Evolutionary conservation across 2,113 vertebrate genomes (phyloP).

Genomic region (Engraulis encrasicolus): DNA sequence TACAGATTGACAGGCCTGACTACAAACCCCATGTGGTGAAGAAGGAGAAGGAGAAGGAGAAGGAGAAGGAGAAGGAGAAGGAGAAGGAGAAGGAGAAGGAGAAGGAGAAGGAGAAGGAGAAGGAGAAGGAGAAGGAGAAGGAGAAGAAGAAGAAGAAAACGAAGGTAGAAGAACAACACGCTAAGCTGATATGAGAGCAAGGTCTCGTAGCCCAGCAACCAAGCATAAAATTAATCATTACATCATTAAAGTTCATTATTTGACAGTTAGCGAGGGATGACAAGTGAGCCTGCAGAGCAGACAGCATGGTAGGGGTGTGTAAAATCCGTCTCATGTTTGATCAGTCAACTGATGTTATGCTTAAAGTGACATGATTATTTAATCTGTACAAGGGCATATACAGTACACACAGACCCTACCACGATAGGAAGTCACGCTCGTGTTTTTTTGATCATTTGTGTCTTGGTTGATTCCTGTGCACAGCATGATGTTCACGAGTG

Average conservation of each 20-base stretch:
- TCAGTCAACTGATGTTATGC: slow-evolving; percentile 9
- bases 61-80: not conserved
- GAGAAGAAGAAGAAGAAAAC: too few species aligned
- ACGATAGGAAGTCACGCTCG: not conserved
- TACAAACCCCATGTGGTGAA: not conserved
- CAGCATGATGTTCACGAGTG: not conserved
- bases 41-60: not conserved
- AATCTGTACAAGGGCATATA: slow-evolving; percentile 1
- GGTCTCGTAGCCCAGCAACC: slow-evolving; percentile 9
- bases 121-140: not conserved
- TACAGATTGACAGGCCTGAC: not conserved
- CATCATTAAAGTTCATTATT: slow-evolving; percentile 22
- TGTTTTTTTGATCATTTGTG: not conserved
- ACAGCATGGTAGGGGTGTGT: not conserved
- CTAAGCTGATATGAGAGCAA: not conserved
- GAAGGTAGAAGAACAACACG: not conserved
- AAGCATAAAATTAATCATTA: slow-evolving; percentile 21
- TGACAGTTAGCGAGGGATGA: slow-evolving; percentile 12
- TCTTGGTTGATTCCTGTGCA: not conserved
- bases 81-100: not conserved
- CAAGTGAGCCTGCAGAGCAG: not conserved
- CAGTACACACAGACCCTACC: not conserved
- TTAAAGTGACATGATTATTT: slow-evolving; percentile 20
- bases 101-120: not conserved
- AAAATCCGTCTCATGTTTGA: slow-evolving; percentile 10